Evolutionary conservation across 2,113 vertebrate genomes (phyloP).

Genomic region (Takifugu bimaculatus): DNA sequence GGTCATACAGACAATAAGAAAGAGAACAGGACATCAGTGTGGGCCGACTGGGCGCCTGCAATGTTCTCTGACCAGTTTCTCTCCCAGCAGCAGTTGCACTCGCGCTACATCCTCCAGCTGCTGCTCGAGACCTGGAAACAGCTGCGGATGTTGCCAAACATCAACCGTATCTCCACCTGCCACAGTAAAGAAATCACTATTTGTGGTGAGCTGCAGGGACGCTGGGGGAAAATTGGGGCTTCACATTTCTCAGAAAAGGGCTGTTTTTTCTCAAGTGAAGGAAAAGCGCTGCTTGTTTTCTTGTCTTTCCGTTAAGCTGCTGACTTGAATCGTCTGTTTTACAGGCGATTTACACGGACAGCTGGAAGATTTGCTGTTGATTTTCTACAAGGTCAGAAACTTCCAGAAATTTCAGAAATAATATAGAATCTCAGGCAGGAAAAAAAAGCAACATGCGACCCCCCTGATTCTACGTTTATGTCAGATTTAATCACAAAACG

Average conservation of each 20-base stretch:
- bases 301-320: background rate
- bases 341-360: conserved; percentile 92
- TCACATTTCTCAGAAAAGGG: background rate
- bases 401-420: no score
- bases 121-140: conserved; percentile 85
- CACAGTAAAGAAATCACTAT: conserved; percentile 91
- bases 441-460: no score
- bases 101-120: conserved; percentile 89
- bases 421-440: no score
- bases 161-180: conserved; percentile 87
- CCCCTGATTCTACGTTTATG: no score
- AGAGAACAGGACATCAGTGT: no score
- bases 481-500: background rate
- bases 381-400: conserved; percentile 81
- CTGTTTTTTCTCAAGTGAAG: background rate
- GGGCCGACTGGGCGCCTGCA: background rate
- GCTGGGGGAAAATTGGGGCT: no score
- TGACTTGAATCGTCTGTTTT: background rate
- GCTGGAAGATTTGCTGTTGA: conserved; percentile 85
- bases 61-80: conserved; percentile 28
- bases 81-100: conserved; percentile 90
- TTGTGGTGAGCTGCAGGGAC: conserved; percentile 77
- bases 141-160: conserved; percentile 86
- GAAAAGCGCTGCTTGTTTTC: no score
- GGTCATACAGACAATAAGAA: background rate